Evolutionary conservation across 2,113 vertebrate species (phyloP), one percentile per base, ranked within the genome.

Genomic region (Mus spicilegus): DNA sequence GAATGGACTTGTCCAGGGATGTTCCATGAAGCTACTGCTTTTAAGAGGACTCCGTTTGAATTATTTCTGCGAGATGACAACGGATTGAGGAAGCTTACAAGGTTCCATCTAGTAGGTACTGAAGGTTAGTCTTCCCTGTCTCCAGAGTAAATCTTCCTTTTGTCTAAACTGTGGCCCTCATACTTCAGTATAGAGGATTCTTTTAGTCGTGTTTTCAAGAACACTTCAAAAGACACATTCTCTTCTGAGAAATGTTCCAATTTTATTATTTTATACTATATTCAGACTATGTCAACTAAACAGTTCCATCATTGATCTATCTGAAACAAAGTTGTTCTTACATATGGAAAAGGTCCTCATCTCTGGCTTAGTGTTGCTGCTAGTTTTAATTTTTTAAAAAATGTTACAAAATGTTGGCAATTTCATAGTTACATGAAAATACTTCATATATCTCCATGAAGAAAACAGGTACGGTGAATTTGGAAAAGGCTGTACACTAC

Each of bases 271-370:
- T 89, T 86, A 46, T 51, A 26, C 39, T 36, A 72, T 75, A 2
- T 87, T 87, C 14, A 90, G 6, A 24, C 26, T 93, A 58, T 85
- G 30, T 87, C 81, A 56, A 14, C 4, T 46, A 85, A 95, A 96
- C 7, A 81, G 73, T 39, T 63, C 69, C 67, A 33, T 73, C 42
- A 39, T 5, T 92, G 39, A 39, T 33, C 11, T 26, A 7, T 24
- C 70, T 65, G 61, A 93, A 72, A 82, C 11, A 46, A 46, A 46
- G 67, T 10, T 22, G 8, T 69, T 75, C 39, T 49, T 63, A 51
- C 30, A 30, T 61, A 78, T 2, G 86, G 39, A 85, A 51, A 11
- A 91, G 51, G 36, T 72, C 39, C 13, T 81, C 42, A 54, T 69
- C 30, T 90, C 7, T 39, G 76, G 11, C 1, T 65, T 36, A 3